Evolutionary conservation across 1,140 invertebrate species (phyloP).

Genomic region (Babylonia areolata): DNA sequence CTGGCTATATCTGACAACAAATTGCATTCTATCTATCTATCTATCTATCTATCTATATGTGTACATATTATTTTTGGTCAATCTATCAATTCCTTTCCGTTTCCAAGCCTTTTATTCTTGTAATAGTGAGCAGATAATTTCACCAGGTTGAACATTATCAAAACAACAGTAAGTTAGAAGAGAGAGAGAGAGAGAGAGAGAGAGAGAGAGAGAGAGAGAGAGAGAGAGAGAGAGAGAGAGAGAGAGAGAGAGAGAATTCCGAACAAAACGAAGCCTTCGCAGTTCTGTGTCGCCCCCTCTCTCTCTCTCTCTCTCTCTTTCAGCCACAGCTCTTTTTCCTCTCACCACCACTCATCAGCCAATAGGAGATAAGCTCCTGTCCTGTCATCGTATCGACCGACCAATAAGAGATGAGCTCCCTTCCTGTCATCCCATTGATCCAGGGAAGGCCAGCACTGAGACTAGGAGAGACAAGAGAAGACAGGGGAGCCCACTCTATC

Average conservation of each 20-base stretch:
- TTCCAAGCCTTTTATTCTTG: no score
- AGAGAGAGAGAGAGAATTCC: no score
- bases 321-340: neutral
- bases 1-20: neutral
- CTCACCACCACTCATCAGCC: neutral
- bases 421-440: constrained; percentile 32
- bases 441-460: no score
- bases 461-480: neutral
- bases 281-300: no score
- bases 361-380: constrained; percentile 28
- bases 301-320: neutral
- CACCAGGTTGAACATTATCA: no score
- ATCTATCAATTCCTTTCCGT: neutral
- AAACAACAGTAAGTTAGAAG: no score
- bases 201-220: neutral
- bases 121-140: no score
- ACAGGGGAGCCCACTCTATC: neutral
- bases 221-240: neutral
- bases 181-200: constrained; percentile 6
- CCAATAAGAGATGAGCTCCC: constrained; percentile 27
- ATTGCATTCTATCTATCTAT: neutral
- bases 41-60: neutral
- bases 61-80: neutral
- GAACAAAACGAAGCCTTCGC: no score
- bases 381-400: constrained; percentile 12